Base-by-base conservation (phyloP, 2,113 vertebrate genomes). In the Hippolais icterina region DNA sequence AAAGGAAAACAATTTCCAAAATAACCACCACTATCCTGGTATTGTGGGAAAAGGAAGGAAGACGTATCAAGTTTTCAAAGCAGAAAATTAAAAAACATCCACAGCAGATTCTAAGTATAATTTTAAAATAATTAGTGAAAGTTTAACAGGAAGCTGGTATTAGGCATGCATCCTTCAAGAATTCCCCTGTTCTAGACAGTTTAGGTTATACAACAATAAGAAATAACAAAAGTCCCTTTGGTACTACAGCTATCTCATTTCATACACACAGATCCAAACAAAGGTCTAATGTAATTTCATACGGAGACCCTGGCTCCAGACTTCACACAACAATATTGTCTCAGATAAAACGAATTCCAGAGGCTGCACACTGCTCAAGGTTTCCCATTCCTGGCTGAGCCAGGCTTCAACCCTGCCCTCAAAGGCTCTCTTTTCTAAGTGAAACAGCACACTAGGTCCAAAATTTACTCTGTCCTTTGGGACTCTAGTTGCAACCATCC, bases 291-390 rank as follows among this genome's bases (percentile, higher is more conserved):
- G 23, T 12, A 68, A 33, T 35, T 83, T 65, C 78, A 49, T 23
- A 77, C 1, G 7, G 25, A 75, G 68, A 90, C 59, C 76, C 54
- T 83, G 79, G 37, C 90, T 89, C 42, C 83, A 87, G 66, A 84
- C 78, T 83, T 90, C 85, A 94, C 31, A 44, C 56, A 64, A 84
- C 44, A 63, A 44, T 52, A 54, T 31, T 46, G 64, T 61, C 79
- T 78, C 49, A 68, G 60, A 87, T 88, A 80, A 78, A 93, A 92
- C 39, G 89, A 93, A 91, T 78, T 83, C 71, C 90, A 94, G 56
- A 89, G 76, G 37, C 49, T 86, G 24, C 15, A 74, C 65, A 68
- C 56, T 66, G 59, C 59, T 93, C 82, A 93, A 96, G 85, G 79
- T 63, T 83, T 68, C 39, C 49, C 14, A 21, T 70, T 93, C 83